These are phyloP conservation scores for Pungitius pungitius DNA, from an alignment of 2,113 vertebrate genomes.

Conservation along the genomic window DNA sequence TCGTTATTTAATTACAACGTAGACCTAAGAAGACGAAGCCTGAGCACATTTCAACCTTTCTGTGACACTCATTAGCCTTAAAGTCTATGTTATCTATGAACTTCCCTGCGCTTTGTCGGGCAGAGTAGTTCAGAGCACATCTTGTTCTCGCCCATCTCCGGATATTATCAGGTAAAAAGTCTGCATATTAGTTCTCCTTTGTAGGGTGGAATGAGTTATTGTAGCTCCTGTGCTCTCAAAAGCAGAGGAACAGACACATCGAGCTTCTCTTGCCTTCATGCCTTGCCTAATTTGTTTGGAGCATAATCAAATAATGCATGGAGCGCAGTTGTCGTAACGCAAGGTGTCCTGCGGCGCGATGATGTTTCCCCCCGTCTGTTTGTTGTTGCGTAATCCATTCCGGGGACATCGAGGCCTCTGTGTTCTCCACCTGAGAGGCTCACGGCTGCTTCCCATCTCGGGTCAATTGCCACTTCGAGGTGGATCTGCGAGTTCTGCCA, in stretches of 20 bases:
- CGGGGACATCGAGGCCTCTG: constrained; percentile 64
- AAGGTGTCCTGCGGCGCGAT: too few relatives aligned
- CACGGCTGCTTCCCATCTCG: constrained; percentile 48
- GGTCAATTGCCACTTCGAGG: constrained; percentile 67
- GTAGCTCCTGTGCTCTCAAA: constrained; percentile 21
- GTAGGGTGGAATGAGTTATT: constrained; percentile 17
- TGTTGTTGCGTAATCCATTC: constrained; percentile 53
- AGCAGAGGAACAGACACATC: constrained; percentile 29
- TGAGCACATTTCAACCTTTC: neutral
- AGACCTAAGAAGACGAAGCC: too few relatives aligned
- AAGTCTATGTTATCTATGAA: neutral
- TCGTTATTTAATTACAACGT: neutral
- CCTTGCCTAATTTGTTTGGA: constrained; percentile 54
- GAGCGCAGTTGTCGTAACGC: constrained; percentile 44
- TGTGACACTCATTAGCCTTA: neutral
- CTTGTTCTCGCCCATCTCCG: constrained; percentile 14
- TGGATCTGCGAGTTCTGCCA: constrained; percentile 54
- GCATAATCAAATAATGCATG: constrained; percentile 61
- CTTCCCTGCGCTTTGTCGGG: neutral
- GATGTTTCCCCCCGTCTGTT: too few relatives aligned
- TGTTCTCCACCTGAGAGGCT: constrained; percentile 62
- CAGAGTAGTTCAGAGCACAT: neutral
- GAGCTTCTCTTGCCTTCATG: too few relatives aligned
- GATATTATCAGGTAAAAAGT: constrained; percentile 10
- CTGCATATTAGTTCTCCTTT: constrained; percentile 15